phyloP scores from a whole-genome alignment of 92 coral and sea anemone genomes.

The Muricea muricata region DNA sequence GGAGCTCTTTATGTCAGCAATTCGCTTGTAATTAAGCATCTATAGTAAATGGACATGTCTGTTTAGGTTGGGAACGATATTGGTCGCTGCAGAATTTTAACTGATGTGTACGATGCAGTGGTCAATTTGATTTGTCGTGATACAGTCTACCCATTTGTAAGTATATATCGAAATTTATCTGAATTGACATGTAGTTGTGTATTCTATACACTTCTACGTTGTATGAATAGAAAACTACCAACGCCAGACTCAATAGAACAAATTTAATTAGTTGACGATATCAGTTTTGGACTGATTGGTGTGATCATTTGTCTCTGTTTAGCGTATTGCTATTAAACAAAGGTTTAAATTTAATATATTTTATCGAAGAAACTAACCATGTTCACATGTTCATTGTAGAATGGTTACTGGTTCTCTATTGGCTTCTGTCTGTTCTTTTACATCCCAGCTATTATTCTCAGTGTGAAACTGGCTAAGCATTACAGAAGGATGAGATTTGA shows the following conservation, averaged over 20 bases:
- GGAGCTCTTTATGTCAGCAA: no score
- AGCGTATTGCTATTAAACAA: no score
- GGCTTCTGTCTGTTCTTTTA: slow-evolving; percentile 97
- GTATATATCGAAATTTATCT: slow-evolving; percentile 31
- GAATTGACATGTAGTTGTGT: neutral
- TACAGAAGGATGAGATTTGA: slow-evolving; percentile 90
- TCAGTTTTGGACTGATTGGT: no score
- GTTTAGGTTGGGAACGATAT: slow-evolving; percentile 69
- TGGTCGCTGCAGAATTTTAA: slow-evolving; percentile 79
- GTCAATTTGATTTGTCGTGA: slow-evolving; percentile 79
- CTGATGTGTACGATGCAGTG: slow-evolving; percentile 81
- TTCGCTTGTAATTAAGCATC: no score
- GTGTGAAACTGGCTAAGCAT: slow-evolving; percentile 97
- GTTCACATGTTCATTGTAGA: slow-evolving; percentile 50
- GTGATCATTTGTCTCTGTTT: no score
- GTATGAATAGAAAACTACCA: no score
- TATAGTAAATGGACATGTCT: neutral
- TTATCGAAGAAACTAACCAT: neutral
- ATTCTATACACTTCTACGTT: no score
- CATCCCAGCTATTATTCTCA: slow-evolving; percentile 92
- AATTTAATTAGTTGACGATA: no score
- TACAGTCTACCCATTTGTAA: slow-evolving; percentile 86
- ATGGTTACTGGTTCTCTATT: slow-evolving; percentile 93
- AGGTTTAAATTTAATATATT: no score
- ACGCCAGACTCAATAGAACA: neutral